These are phyloP conservation scores for cattle (Bos taurus) DNA, from an alignment of 2,113 vertebrate species.

Conservation along the genomic window DNA sequence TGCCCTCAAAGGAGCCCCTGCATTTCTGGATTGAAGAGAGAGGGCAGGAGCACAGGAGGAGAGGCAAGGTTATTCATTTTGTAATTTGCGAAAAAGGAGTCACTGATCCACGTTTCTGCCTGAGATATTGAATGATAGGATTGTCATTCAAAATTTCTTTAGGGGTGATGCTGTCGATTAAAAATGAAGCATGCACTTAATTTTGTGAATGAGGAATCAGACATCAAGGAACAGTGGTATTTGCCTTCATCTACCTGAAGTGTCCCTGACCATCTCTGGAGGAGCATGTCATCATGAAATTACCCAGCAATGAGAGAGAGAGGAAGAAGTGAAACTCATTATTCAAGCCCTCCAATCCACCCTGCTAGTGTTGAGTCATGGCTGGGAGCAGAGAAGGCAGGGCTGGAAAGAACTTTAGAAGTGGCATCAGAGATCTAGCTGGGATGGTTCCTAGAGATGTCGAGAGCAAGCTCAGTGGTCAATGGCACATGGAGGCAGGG, in stretches of 20 bases:
- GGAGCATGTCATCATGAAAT: not conserved
- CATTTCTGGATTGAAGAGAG: not conserved
- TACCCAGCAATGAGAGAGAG: not conserved
- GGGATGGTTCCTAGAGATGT: not conserved
- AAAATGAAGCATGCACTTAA: not conserved
- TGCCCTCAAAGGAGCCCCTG: not conserved
- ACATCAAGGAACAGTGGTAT: not conserved
- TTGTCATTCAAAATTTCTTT: not conserved
- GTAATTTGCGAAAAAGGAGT: not conserved
- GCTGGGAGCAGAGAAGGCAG: not conserved
- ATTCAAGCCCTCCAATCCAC: not conserved
- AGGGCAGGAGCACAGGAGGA: not conserved
- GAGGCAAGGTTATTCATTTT: not conserved
- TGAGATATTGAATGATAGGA: not conserved
- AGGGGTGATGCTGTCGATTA: not conserved
- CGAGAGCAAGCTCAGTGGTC: not conserved
- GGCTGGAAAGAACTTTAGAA: not conserved
- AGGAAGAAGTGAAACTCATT: conserved; percentile 8
- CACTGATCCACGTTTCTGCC: not conserved
- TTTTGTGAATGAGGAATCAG: not conserved
- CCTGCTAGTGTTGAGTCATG: not conserved
- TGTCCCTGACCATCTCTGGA: not conserved
- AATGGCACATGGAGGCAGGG: not conserved
- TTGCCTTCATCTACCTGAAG: not conserved
- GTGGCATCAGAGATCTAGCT: not conserved